Evolutionary conservation across 1,140 invertebrate genomes (phyloP).

Genomic region (Halesus radiatus): DNA sequence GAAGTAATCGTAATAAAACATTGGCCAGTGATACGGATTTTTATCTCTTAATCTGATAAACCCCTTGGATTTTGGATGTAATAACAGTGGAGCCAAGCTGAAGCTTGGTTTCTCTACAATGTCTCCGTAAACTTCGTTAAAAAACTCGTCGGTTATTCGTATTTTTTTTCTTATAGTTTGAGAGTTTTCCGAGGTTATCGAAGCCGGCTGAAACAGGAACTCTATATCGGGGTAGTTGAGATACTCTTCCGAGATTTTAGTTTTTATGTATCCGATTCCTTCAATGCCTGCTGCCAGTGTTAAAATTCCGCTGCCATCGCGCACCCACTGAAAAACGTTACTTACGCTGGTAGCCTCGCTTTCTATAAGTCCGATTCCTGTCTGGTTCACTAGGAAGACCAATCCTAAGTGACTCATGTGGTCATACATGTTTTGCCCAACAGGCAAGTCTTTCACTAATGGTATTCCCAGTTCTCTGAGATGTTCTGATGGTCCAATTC

Average conservation of each 20-base stretch:
- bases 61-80: conserved; percentile 83
- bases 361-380: conserved; percentile 61
- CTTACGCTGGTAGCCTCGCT: conserved; percentile 63
- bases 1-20: conserved; percentile 67
- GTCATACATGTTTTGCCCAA: conserved; percentile 78
- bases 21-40: conserved; percentile 81
- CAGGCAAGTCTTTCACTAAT: conserved; percentile 73
- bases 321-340: conserved; percentile 62
- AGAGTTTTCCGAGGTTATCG: conserved; percentile 71
- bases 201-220: conserved; percentile 72
- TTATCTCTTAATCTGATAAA: conserved; percentile 75
- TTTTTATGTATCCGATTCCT: conserved; percentile 72
- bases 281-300: conserved; percentile 71
- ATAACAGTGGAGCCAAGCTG: conserved; percentile 21
- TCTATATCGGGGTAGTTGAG: conserved; percentile 75
- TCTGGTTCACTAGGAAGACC: conserved; percentile 71
- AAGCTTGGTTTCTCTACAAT: conserved; percentile 67
- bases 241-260: conserved; percentile 69
- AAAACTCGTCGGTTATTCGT: conserved; percentile 71
- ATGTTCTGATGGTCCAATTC: conserved; percentile 75
- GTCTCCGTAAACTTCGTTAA: conserved; percentile 70
- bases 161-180: conserved; percentile 68
- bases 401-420: conserved; percentile 79
- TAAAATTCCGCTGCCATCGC: conserved; percentile 66
- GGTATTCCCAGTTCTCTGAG: conserved; percentile 75